A percentile compares a stretch with the other conserved stretches of the same genome.
phyloP scores from a whole-genome alignment of 2,888 invertebrate genomes.

The Charanyca ferruginea region DNA sequence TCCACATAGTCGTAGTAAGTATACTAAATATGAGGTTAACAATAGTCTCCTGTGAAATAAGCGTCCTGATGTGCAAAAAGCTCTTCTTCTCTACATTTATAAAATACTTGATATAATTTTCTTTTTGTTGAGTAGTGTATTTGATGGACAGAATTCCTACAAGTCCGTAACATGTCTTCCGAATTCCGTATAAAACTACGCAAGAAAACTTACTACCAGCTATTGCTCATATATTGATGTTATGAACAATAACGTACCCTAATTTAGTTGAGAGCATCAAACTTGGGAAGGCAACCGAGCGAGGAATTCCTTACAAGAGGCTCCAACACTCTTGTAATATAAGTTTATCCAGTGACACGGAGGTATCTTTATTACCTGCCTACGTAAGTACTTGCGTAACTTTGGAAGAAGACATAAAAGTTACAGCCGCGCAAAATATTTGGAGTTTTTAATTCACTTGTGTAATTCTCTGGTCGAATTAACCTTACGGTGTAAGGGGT shows the following conservation, averaged over 20 bases:
- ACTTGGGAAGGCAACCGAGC: slow-evolving; percentile 35
- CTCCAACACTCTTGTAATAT: slow-evolving; percentile 58
- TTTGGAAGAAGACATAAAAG: slow-evolving; percentile 58
- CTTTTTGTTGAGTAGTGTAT: background rate
- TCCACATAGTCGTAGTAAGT: too few species aligned
- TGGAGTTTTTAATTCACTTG: slow-evolving; percentile 57
- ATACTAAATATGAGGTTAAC: too few species aligned
- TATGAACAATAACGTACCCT: slow-evolving; percentile 45
- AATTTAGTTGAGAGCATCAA: slow-evolving; percentile 53
- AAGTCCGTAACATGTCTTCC: background rate
- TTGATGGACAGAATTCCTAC: background rate
- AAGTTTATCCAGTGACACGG: slow-evolving; percentile 60
- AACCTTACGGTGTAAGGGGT: slow-evolving; percentile 6
- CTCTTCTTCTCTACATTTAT: too few species aligned
- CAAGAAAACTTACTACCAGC: slow-evolving; percentile 17
- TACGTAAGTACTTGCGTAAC: slow-evolving; percentile 52
- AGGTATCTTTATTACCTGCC: slow-evolving; percentile 59
- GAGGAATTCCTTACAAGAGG: slow-evolving; percentile 54
- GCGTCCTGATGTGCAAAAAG: too few species aligned
- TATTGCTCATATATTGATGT: slow-evolving; percentile 34
- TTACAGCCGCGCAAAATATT: slow-evolving; percentile 57
- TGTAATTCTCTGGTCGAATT: slow-evolving; percentile 29
- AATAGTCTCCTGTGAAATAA: too few species aligned
- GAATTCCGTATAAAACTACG: slow-evolving; percentile 24
- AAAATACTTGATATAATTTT: too few species aligned